Conservation (phyloP, 2,888 invertebrate species). For the Petrolisthes manimaculis region DNA sequence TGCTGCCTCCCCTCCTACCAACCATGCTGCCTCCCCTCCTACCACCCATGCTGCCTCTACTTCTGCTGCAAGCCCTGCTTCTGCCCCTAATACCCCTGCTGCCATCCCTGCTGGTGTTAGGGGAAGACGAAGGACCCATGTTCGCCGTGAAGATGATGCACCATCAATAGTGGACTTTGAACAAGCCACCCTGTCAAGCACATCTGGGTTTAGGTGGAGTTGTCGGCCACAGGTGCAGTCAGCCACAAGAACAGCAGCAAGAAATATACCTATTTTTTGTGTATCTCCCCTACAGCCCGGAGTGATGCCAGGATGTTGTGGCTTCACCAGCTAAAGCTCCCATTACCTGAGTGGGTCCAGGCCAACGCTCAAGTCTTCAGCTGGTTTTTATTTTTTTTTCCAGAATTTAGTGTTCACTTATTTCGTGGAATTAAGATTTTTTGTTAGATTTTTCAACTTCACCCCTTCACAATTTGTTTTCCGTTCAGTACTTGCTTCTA, state of each 20-base stretch:
- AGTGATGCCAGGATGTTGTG: not conserved
- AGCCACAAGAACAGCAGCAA: constrained; percentile 18
- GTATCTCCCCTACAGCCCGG: not conserved
- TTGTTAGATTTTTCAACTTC: not conserved
- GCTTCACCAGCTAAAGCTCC: not conserved
- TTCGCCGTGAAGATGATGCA: not conserved
- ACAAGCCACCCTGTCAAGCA: not conserved
- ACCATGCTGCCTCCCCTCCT: not conserved
- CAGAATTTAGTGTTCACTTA: not conserved
- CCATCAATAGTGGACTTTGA: constrained; percentile 26
- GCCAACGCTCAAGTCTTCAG: not conserved
- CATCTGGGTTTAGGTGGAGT: constrained; percentile 20
- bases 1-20: not conserved
- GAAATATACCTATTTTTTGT: too few relatives aligned
- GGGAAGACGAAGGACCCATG: not conserved
- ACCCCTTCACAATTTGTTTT: not conserved
- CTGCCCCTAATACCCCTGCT: constrained; percentile 1
- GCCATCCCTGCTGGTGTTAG: not conserved
- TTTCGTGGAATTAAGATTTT: not conserved
- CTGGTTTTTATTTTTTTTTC: not conserved
- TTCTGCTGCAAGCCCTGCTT: not conserved
- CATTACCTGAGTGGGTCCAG: not conserved
- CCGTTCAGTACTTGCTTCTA: not conserved
- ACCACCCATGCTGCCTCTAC: not conserved
- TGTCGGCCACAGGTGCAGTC: constrained; percentile 27